Evolutionary conservation across 2,797 vertebrate genomes (phyloP).

Genomic region (Rhynchotus rufescens): DNA sequence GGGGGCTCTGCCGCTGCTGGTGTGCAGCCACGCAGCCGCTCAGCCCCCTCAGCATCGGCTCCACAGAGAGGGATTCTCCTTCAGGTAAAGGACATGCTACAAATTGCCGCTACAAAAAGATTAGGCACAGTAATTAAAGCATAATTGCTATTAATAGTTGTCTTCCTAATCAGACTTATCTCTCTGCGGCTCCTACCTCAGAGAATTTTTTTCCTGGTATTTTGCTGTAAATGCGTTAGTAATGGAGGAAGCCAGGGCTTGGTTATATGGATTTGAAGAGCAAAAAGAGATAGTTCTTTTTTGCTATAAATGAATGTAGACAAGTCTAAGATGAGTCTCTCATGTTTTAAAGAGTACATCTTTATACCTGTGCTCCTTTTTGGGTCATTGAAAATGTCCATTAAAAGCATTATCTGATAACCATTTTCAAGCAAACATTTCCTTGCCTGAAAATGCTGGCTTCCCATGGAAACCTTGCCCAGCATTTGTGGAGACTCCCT

Average conservation of each 20-base stretch:
- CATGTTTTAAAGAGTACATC: not conserved
- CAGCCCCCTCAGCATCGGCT: not conserved
- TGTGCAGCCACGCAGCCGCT: not conserved
- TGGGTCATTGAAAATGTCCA: not conserved
- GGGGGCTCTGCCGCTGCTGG: not conserved
- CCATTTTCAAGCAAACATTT: not conserved
- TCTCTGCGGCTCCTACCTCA: slow-evolving; percentile 1
- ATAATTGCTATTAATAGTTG: slow-evolving; percentile 59
- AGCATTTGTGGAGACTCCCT: not conserved
- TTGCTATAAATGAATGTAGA: not conserved
- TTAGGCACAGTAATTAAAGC: slow-evolving; percentile 50
- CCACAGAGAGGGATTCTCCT: not conserved
- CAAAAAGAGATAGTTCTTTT: not conserved
- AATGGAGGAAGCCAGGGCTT: not conserved
- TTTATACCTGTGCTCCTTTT: not conserved
- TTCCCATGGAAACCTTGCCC: not conserved
- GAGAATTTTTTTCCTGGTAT: not conserved
- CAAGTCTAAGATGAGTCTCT: not conserved
- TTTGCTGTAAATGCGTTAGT: not conserved
- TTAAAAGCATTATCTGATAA: not conserved
- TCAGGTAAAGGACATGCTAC: not conserved
- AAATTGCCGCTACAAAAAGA: slow-evolving; percentile 32
- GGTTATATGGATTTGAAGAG: not conserved
- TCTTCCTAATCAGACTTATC: slow-evolving; percentile 45
- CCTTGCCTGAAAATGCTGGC: not conserved